Evolutionary conservation across 2,888 invertebrate species (phyloP), one percentile per base, ranked within the genome.

Genomic region (Resseliella maxima): DNA sequence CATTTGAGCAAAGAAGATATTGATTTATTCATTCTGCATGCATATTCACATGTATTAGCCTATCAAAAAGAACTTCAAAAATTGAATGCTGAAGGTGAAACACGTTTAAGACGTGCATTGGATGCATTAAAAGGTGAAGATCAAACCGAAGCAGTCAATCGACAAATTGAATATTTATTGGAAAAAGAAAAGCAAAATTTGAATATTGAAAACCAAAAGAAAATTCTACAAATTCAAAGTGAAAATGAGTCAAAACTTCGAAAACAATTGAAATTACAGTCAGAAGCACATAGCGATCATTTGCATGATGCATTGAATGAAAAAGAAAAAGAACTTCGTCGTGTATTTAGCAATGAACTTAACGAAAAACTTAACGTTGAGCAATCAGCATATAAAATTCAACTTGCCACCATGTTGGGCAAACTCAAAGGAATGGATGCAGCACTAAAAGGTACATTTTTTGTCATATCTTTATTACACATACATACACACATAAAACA

Each of bases 221-320:
- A 90, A 88, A 92, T 94, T 87, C 91, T 95, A 86, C 92, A 93
- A 89, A 92, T 95, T 64, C 93, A 94, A 88, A 92, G 93, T 0
- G 94, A 94, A 85, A 92, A 94, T 38, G 95, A 97, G 89, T 92
- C 93, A 85, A 95, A 95, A 87, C 90, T 98, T 87, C 94, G 95
- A 83, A 93, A 94, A 21, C 95, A 97, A 89, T 90, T 99, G 87
- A 95, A 96, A 89, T 93, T 96, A 86, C 98, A 98, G 89, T 94
- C 95, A 0, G 96, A 97, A 89, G 94, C 97, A 0, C 97, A 98
- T 90, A 93, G 94, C 85, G 97, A 98, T 90, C 95, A 96, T 88
- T 90, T 96, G 87, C 93, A 93, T 81, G 96, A 96, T 89, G 94
- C 94, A 0, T 91, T 98, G 21, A 91, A 92, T 5, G 91, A 91